Base-by-base conservation (phyloP, 2,797 vertebrate species). In the Pelochelys cantorii region DNA sequence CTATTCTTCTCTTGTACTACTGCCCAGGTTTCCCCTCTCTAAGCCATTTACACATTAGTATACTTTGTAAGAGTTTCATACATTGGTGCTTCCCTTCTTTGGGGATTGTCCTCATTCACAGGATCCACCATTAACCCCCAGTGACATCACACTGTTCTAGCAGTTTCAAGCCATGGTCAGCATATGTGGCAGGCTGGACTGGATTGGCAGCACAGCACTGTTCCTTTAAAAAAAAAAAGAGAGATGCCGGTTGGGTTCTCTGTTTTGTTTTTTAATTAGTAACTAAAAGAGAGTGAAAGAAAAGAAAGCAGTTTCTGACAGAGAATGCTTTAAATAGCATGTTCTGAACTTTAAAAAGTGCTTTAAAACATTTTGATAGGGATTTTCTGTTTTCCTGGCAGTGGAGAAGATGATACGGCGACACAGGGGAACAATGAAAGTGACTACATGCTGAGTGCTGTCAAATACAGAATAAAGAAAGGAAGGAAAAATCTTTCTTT, bases 191-290 rank as follows among this genome's bases (percentile, higher is more conserved):
- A 48, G 23, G 25, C 13, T 23, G 74, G 18, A 74, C 27, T 48
- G 48, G 20, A 55, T 34, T 55, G 59, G 42, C 25, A 65, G n/a
- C 17, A 65, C 29, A 56, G 55, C 48, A 52, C 7, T 10, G 8
- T 20, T 53, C 11, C 62, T 65, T 57, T 48, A 5, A 8, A 48
- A 48, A 48, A 48, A 0, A 2, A 52, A 52, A 37, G 20, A 25
- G 4, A 1, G 0, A 18, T 34, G 74, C 0, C 0, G n/a, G n/a
- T 48, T n/a, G 11, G 42, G 53, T 54, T 3, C 57, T 77, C 42
- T 85, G 10, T 75, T 23, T 12, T 68, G n/a, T 68, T 74, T 74
- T 74, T 25, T 25, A 75, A 75, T 75, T 75, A 27, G 3, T 75
- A 75, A 34, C 17, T 5, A 20, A 34, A n/a, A 65, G 62, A 65